Evolutionary conservation across 2,113 vertebrate genomes (phyloP).

Genomic region (Hassar affinis): DNA sequence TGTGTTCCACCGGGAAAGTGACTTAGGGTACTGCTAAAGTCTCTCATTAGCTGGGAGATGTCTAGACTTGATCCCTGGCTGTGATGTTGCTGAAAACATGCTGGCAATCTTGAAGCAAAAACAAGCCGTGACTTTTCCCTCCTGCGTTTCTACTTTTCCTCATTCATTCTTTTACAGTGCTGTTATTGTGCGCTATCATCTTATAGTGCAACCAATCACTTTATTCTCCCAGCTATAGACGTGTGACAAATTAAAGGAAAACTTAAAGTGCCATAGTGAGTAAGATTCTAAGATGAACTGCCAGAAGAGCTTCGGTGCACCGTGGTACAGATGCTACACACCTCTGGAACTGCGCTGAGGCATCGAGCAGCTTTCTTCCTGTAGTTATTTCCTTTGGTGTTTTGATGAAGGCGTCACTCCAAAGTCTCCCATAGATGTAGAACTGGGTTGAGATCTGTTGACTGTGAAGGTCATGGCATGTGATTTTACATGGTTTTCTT

Average conservation of each 20-base stretch:
- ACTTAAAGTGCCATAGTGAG: not conserved
- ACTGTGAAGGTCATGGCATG: not conserved
- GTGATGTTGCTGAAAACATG: conserved; percentile 13
- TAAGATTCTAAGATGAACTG: not conserved
- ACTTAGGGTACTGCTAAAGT: not conserved
- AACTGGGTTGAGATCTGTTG: not conserved
- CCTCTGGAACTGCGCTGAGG: not conserved
- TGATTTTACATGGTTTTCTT: too few species aligned
- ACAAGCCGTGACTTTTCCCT: not conserved
- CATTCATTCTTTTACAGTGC: not conserved
- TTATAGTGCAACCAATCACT: not conserved
- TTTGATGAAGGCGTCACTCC: not conserved
- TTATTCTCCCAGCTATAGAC: not conserved
- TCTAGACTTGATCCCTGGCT: conserved; percentile 28
- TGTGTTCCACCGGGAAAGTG: too few species aligned
- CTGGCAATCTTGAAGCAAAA: not conserved
- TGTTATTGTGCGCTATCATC: not conserved
- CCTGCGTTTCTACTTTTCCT: not conserved
- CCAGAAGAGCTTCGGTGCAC: not conserved
- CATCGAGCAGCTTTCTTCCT: not conserved
- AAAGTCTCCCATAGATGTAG: not conserved
- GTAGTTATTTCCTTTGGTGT: not conserved
- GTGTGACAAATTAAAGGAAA: not conserved
- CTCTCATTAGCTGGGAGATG: conserved; percentile 29
- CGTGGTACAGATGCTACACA: not conserved